Conservation (phyloP, 53 echinoderm and acorn worm genomes). For the Zoroaster sp. region DNA sequence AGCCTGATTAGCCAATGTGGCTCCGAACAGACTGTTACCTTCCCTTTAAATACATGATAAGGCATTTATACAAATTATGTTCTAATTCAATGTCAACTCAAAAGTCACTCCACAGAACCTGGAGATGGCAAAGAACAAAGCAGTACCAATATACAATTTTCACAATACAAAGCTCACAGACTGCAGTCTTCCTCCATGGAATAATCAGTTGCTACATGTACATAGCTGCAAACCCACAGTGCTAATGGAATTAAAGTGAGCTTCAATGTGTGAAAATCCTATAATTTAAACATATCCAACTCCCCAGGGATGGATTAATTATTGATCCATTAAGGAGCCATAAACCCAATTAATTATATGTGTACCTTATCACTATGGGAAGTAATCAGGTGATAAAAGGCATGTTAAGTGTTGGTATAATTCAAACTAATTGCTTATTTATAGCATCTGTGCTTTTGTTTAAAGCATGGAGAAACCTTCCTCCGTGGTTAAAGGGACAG, state of each 20-base stretch:
- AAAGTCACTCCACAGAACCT: too few species aligned
- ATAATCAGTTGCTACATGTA: neutral
- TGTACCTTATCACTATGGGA: neutral
- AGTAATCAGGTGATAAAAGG: slow-evolving; percentile 1
- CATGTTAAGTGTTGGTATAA: neutral
- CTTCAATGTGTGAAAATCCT: slow-evolving; percentile 6
- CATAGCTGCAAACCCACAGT: neutral
- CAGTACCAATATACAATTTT: too few species aligned
- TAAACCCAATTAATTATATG: neutral
- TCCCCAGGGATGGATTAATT: slow-evolving; percentile 1
- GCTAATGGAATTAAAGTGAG: neutral
- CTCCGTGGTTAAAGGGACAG: neutral
- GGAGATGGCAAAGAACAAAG: too few species aligned
- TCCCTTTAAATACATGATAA: too few species aligned
- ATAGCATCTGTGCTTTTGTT: neutral
- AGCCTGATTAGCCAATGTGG: too few species aligned
- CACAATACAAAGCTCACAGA: too few species aligned
- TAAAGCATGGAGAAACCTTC: neutral
- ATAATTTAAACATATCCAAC: neutral
- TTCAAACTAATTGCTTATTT: neutral
- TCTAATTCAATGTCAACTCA: too few species aligned
- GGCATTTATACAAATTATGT: too few species aligned
- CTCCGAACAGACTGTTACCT: too few species aligned
- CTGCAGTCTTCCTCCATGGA: neutral
- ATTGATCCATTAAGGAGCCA: neutral